Base-by-base conservation (phyloP, 1,140 invertebrate genomes). In the Papilio polytes region DNA sequence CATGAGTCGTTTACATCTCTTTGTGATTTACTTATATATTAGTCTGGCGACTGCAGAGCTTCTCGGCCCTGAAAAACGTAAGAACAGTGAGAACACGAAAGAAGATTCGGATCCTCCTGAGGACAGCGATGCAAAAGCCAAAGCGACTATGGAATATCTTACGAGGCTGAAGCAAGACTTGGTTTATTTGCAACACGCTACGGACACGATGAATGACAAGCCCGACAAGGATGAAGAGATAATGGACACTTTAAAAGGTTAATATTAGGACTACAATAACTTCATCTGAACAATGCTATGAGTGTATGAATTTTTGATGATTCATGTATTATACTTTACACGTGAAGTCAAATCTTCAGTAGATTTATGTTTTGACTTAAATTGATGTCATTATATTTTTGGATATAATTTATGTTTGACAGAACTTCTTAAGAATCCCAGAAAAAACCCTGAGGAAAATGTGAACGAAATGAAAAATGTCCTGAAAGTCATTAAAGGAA, bases 381-480 rank as follows among this genome's bases (percentile, higher is more conserved):
- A 51, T 51, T 51, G 48, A 51, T 51, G 13, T 51, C 48, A 51
- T 51, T 12, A 66, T 26, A 8, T n/a, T 59, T 76, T 12, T 53
- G 70, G 26, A 82, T 56, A 72, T 73, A 41, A 10, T n/a, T 48
- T 44, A 44, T 46, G 63, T 18, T 56, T 63, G 44, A 36, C 53
- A 82, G 59, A 74, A 56, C 15, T 41, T 44, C 56, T 48, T 72
- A 51, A 44, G 15, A 46, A 41, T 20, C 26, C 36, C 63, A 36
- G 20, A 31, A 51, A 73, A 72, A 74, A 83, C 80, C 26, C 80
- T 85, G 89, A 88, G n/a, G 81, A 73, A 63, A 83, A 89, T 26
- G 51, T 90, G 77, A 84, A 88, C 12, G 86, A 92, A 80, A 89
- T 91, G 87, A 88, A 91, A 72, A 88, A 88, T 44, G 88, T 89